Evolutionary conservation across 2,113 vertebrate species (phyloP).

Genomic region (Echinops telfairi): DNA sequence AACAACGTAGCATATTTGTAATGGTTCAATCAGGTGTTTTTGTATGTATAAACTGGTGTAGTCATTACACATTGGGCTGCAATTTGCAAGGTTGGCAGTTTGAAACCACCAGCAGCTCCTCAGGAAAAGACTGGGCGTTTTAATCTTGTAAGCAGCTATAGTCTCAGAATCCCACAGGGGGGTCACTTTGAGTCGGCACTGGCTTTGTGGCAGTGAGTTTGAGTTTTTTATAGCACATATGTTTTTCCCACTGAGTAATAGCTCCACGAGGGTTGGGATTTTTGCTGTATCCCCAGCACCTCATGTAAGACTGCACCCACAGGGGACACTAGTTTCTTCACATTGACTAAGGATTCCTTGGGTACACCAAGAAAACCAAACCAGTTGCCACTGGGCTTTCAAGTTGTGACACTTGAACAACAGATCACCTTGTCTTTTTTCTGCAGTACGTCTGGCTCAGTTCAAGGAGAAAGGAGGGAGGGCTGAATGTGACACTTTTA

Average conservation of each 20-base stretch:
- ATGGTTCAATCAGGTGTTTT: neutral
- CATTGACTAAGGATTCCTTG: no score
- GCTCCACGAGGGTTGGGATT: neutral
- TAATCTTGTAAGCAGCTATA: no score
- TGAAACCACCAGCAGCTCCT: no score
- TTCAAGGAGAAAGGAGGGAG: neutral
- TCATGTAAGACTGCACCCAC: neutral
- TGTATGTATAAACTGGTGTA: neutral
- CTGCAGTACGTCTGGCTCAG: neutral
- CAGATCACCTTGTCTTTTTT: neutral
- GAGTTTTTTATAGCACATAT: no score
- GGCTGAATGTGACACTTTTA: neutral
- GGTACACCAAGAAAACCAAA: neutral
- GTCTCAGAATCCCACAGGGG: no score
- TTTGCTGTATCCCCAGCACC: neutral
- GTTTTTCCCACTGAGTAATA: neutral
- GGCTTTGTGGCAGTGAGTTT: no score
- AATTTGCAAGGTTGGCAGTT: no score
- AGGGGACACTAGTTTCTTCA: no score
- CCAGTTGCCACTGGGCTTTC: neutral
- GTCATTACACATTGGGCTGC: no score
- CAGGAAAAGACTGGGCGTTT: no score
- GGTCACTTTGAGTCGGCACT: no score
- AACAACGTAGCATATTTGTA: neutral
- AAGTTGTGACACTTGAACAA: neutral